phyloP scores from a whole-genome alignment of 2,113 vertebrate genomes.

The Halcyon malimbica region DNA sequence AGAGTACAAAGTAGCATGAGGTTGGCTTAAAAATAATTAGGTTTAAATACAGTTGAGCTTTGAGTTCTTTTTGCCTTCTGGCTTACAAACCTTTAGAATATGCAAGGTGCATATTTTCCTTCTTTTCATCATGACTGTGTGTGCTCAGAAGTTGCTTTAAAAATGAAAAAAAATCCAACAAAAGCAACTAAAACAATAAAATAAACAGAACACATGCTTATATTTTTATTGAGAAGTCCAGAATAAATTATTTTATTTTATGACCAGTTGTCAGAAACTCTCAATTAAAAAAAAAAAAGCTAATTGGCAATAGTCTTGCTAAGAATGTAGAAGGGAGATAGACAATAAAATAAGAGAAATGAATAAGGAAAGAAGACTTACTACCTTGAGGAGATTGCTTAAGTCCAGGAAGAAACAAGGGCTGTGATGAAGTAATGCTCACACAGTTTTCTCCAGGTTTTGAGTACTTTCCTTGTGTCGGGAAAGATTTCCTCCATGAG shows the following conservation, averaged over 20 bases:
- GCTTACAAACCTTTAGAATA: not conserved
- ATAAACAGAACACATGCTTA: not conserved
- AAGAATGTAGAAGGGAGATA: not conserved
- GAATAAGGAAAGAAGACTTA: not conserved
- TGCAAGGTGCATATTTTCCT: not conserved
- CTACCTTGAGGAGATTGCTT: not conserved
- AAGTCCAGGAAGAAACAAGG: not conserved
- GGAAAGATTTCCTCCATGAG: not conserved
- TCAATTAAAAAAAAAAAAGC: not conserved
- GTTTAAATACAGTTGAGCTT: not conserved
- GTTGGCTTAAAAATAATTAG: not conserved
- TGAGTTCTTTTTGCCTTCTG: not conserved
- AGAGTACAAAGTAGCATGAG: not conserved
- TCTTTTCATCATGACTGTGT: not conserved
- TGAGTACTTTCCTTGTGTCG: not conserved
- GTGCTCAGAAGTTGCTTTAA: not conserved
- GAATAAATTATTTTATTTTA: not conserved
- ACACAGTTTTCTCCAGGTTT: not conserved
- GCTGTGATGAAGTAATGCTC: not conserved
- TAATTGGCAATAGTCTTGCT: not conserved
- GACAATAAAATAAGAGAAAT: not conserved
- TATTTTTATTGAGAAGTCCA: not conserved
- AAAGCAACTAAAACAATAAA: not conserved
- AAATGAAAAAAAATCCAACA: not conserved
- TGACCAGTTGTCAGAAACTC: not conserved